Evolutionary conservation across 2,113 vertebrate genomes (phyloP), one percentile per base, ranked within the genome.

Genomic region (Hyperoodon ampullatus): DNA sequence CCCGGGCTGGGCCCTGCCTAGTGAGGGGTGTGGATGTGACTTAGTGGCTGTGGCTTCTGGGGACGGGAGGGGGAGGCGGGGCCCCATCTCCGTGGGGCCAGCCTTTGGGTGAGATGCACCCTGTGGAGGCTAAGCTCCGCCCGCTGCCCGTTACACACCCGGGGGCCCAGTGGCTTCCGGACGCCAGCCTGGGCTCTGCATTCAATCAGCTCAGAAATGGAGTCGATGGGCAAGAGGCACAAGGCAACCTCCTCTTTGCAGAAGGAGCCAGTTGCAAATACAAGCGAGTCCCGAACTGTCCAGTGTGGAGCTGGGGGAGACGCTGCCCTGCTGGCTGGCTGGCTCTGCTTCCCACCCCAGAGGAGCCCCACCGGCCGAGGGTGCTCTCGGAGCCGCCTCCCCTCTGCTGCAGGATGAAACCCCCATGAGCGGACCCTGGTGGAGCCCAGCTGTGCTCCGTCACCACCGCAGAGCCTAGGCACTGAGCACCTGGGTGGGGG

Each of bases 101-200:
- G 35, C 5, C 14, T 26, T 71, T 4, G 28, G 16, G 55, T 35
- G 53, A 24, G 11, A 23, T 33, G 58, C 60, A 24, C 4, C 10
- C 18, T 2, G 8, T n/a, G 75, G 60, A 26, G 2, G 14, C 18
- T 18, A 8, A 68, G 12, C 16, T 39, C 44, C 30, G 26, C 26
- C 47, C 14, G 3, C 10, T 42, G 71, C 71, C 14, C 6, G 63
- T 63, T 74, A 71, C 24, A 6, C 8, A 12, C 21, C 19, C 0
- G 1, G 0, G 19, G 23, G 16, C 39, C 16, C 1, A 6, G 14
- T 5, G 44, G 53, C 18, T 16, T 77, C 33, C 0, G 1, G 7
- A 3, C 6, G 30, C 71, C 55, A 50, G 78, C 15, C 28, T 15
- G 63, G 53, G 30, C 2, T 77, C 77, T 42, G 78, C 2, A 10